These are phyloP conservation scores for Chrysolina americana DNA, from an alignment of 2,888 invertebrate genomes.

Conservation along the genomic window DNA sequence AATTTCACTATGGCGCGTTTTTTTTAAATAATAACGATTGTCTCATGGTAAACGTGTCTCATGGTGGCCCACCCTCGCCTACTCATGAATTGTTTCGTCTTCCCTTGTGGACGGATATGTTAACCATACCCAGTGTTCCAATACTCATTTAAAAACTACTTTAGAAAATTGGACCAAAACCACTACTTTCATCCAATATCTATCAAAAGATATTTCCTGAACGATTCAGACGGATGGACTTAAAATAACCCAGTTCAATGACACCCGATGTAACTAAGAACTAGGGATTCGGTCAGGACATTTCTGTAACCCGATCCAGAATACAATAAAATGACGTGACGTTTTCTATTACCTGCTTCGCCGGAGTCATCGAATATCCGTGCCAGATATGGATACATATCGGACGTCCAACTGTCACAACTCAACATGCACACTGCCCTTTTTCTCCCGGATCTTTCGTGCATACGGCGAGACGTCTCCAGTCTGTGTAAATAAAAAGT, in stretches of 20 bases:
- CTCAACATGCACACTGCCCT: conserved; percentile 11
- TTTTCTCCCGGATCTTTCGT: conserved; percentile 17
- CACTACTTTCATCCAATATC: background rate
- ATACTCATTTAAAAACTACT: no score
- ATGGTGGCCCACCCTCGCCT: no score
- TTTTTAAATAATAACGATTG: no score
- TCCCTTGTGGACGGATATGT: no score
- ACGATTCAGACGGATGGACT: background rate
- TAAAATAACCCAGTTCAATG: conserved; percentile 18
- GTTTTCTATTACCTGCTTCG: conserved; percentile 48
- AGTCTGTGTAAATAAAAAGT: conserved; percentile 16
- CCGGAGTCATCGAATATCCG: conserved; percentile 43
- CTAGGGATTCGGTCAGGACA: conserved; percentile 47
- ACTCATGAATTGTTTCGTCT: no score
- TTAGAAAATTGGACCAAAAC: background rate
- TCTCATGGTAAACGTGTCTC: no score
- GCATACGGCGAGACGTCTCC: conserved; percentile 13
- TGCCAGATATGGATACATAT: conserved; percentile 43
- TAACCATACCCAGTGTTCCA: no score
- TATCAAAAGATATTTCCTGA: conserved; percentile 12
- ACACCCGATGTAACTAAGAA: conserved; percentile 21
- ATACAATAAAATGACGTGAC: conserved; percentile 51
- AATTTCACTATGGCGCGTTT: no score
- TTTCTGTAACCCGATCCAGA: conserved; percentile 47
- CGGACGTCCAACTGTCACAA: conserved; percentile 28